Evolutionary conservation across 1,140 invertebrate genomes (phyloP).

Genomic region (Odontomachus brunneus): DNA sequence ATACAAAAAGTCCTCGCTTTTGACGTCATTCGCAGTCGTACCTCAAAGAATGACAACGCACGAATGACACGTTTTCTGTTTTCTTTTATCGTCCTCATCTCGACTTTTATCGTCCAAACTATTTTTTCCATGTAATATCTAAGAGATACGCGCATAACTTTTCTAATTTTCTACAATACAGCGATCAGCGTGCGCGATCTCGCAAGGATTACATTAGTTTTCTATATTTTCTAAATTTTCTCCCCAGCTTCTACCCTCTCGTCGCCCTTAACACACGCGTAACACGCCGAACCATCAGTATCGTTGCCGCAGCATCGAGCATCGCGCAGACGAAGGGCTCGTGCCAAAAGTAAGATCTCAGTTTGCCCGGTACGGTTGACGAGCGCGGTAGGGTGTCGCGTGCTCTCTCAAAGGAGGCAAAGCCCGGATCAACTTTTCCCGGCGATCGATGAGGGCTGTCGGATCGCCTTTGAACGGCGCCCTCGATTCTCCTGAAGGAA

Average conservation of each 20-base stretch:
- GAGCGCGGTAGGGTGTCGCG: slow-evolving; percentile 24
- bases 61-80: neutral
- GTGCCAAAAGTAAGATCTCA: slow-evolving; percentile 30
- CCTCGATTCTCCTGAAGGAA: slow-evolving; percentile 68
- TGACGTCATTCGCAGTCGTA: neutral
- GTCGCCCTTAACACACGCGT: neutral
- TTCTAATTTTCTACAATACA: neutral
- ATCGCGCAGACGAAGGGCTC: neutral
- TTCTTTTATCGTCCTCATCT: neutral
- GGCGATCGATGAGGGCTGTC: slow-evolving; percentile 62
- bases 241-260: neutral
- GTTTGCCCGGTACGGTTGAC: slow-evolving; percentile 37
- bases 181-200: no score
- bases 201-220: no score
- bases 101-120: no score
- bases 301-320: neutral
- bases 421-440: slow-evolving; percentile 61
- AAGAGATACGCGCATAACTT: no score
- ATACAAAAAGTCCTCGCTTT: slow-evolving; percentile 28
- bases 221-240: no score
- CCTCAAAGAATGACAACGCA: neutral
- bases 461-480: slow-evolving; percentile 59
- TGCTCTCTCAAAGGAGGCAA: slow-evolving; percentile 46
- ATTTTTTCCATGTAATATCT: no score
- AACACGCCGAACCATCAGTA: neutral